Percentiles rank a stretch among this genome's conserved stretches.
phyloP scores from a whole-genome alignment of 2,113 vertebrate species.

The Paradoxurus hermaphroditus region DNA sequence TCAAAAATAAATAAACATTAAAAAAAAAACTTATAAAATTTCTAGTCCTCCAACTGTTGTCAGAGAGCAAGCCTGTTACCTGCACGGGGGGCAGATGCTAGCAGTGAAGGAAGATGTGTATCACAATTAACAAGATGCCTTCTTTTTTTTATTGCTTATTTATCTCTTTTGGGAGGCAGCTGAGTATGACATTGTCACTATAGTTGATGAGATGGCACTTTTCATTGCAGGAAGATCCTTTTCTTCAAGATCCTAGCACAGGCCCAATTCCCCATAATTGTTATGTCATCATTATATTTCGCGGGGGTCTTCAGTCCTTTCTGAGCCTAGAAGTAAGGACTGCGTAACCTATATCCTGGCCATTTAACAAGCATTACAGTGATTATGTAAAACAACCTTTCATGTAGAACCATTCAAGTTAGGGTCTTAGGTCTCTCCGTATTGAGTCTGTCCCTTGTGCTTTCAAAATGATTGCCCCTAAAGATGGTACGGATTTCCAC shows the following conservation, averaged over 20 bases:
- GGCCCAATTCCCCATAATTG: background rate
- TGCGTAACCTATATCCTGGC: background rate
- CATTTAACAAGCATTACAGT: background rate
- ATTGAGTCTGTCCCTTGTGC: background rate
- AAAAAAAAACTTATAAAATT: too few relatives aligned
- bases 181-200: constrained; percentile 4
- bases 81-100: background rate
- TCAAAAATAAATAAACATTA: too few relatives aligned
- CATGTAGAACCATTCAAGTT: background rate
- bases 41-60: background rate
- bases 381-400: background rate
- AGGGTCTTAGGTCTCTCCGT: background rate
- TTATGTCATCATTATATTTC: background rate
- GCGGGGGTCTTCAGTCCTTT: background rate
- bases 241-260: constrained; percentile 10
- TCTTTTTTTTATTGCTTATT: background rate
- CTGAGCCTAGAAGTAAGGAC: background rate
- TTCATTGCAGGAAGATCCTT: background rate
- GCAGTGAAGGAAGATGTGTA: background rate
- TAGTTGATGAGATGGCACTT: background rate
- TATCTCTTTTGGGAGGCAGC: background rate
- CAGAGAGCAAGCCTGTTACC: background rate
- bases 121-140: background rate
- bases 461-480: background rate
- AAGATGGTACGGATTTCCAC: background rate